Percentiles rank a stretch among this genome's conserved stretches.
Conservation (phyloP, 30 jellyfish, hydroid and myxozoan genomes). For the Hydra vulgaris region DNA sequence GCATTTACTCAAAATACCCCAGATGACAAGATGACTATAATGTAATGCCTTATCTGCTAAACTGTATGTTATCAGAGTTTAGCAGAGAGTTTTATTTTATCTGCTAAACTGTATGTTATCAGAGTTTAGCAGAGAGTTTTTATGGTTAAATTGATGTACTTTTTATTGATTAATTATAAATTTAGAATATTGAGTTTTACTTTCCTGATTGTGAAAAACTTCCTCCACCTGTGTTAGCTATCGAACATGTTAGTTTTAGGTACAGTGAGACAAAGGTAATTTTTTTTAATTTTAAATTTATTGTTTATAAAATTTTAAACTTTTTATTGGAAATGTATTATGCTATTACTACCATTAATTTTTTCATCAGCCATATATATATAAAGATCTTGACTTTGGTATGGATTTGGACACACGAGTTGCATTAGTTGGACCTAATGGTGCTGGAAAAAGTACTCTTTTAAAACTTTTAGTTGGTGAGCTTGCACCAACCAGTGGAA, state of each 20-base stretch:
- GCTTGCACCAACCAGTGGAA: slow-evolving; percentile 76
- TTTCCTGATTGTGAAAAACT: slow-evolving; percentile 91
- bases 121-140: not conserved
- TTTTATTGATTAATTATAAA: slow-evolving; percentile 3
- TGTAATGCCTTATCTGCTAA: too few species aligned
- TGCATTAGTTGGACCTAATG: slow-evolving; percentile 98
- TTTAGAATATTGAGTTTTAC: slow-evolving; percentile 54
- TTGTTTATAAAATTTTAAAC: not conserved
- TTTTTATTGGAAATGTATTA: not conserved
- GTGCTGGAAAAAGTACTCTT: slow-evolving; percentile 96
- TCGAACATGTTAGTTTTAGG: slow-evolving; percentile 73
- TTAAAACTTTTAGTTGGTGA: slow-evolving; percentile 85
- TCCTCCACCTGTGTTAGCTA: slow-evolving; percentile 96
- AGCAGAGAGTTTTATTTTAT: too few species aligned
- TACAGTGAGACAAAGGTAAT: slow-evolving; percentile 69
- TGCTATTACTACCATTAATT: not conserved
- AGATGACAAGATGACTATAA: too few species aligned
- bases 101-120: not conserved
- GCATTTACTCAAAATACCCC: too few species aligned
- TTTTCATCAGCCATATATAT: slow-evolving; percentile 65
- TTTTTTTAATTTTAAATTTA: not conserved
- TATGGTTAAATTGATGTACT: not conserved
- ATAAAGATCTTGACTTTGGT: slow-evolving; percentile 88
- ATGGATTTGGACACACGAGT: slow-evolving; percentile 94
- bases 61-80: not conserved